phyloP scores from a whole-genome alignment of 2,113 vertebrate genomes.

The Talpa occidentalis region DNA sequence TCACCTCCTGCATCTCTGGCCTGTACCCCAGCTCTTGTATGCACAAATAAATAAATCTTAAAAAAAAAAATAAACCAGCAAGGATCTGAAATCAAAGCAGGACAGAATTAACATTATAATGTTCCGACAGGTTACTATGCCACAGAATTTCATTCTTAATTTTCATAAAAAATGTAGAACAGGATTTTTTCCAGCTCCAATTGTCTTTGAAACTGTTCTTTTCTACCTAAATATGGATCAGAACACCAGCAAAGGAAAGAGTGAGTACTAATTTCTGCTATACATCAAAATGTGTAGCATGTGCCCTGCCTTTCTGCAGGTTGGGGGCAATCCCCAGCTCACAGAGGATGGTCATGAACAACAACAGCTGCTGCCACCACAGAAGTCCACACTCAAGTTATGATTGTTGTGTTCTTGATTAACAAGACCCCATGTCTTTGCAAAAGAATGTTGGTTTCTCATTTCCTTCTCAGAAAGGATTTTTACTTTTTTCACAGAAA shows the following conservation, averaged over 20 bases:
- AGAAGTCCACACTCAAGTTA: not conserved
- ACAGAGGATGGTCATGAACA: not conserved
- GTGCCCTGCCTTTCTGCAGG: not conserved
- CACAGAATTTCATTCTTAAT: not conserved
- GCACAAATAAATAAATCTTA: too few species aligned
- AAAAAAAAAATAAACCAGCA: too few species aligned
- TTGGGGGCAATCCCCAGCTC: not conserved
- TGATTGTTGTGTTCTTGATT: not conserved
- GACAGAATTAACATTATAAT: not conserved
- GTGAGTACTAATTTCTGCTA: not conserved
- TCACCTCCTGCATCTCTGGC: too few species aligned
- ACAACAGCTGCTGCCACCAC: not conserved
- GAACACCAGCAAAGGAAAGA: not conserved
- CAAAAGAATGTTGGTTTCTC: not conserved
- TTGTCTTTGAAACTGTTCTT: not conserved
- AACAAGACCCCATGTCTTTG: not conserved
- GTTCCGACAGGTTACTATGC: not conserved
- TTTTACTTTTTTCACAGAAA: not conserved
- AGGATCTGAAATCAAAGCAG: not conserved
- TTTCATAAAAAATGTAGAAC: not conserved
- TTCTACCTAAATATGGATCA: not conserved
- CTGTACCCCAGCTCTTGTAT: too few species aligned
- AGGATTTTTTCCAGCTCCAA: not conserved
- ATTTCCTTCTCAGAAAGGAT: not conserved
- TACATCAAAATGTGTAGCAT: not conserved